Conservation (phyloP, 1,140 invertebrate genomes). For the Cataglyphis hispanica region DNA sequence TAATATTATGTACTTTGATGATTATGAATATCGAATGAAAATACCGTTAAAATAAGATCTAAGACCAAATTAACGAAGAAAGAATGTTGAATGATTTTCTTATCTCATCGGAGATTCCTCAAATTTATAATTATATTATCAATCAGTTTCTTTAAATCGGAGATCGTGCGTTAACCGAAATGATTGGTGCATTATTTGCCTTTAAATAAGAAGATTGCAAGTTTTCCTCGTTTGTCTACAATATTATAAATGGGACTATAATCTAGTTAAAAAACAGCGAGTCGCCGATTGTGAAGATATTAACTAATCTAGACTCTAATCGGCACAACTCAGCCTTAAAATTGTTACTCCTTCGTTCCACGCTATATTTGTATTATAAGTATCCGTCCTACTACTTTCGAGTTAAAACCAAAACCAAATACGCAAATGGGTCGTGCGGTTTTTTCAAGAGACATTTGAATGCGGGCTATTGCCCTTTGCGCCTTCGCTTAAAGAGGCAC, state of each 20-base stretch:
- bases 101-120: too few species aligned
- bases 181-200: not conserved
- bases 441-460: constrained; percentile 25
- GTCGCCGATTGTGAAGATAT: not conserved
- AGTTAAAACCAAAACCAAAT: constrained; percentile 24
- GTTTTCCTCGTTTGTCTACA: constrained; percentile 25
- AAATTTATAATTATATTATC: too few species aligned
- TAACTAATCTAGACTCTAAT: not conserved
- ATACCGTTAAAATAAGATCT: too few species aligned
- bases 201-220: constrained; percentile 8
- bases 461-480: constrained; percentile 28
- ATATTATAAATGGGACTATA: constrained; percentile 40
- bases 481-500: constrained; percentile 38
- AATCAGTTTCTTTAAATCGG: not conserved
- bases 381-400: constrained; percentile 69
- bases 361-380: constrained; percentile 60
- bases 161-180: not conserved
- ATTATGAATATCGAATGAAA: too few species aligned
- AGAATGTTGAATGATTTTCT: too few species aligned
- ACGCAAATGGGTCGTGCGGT: constrained; percentile 14
- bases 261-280: constrained; percentile 32
- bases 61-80: too few species aligned
- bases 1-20: too few species aligned
- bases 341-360: constrained; percentile 45
- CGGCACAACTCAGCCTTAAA: constrained; percentile 44